Evolutionary conservation across 2,113 vertebrate genomes (phyloP), one percentile per base, ranked within the genome.

Genomic region (Microcebus griseorufus): DNA sequence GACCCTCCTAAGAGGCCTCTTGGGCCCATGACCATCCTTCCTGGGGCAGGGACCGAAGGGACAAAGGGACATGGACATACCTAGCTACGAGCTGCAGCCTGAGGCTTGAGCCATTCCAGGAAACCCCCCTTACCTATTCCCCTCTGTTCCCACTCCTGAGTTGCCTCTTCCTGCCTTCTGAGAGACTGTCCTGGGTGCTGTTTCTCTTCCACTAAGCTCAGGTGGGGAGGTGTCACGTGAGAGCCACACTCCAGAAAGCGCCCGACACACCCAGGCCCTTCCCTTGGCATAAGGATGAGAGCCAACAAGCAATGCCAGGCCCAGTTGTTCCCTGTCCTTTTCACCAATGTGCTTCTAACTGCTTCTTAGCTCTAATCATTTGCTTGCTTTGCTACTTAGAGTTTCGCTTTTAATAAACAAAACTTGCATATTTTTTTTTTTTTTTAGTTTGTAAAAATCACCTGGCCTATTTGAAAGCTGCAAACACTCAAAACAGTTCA

Each of bases 381-480:
- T 93, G 90, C 79, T 92, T 65, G 13, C 45, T 72, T 97, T 85
- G 62, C 64, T 75, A 80, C 25, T 90, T 92, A 80, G 42, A 91
- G 82, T 76, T 93, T 83, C 88, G 51, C 62, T 37, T 96, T 88
- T 75, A 45, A 88, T n/a, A 93, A 85, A 81, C 55, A 90, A 55
- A 95, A 82, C 37, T 53, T 48, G 42, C 55, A 51, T 12, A 17
- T 75, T 73, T 75, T 32, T 39, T 79, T n/a, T n/a, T 75, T 42
- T 39, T 80, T 45, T 92, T 64, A 94, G 87, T 95, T 80, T 92
- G 75, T 72, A 75, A 94, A 96, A 94, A 45, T 73, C 95, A 95
- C 95, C 95, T 96, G 93, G 83, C 96, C 91, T 95, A 78, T 82
- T 81, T 93, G 97, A 90, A 97, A 97, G 92, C 72, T 85, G 80